Base-by-base conservation (phyloP, 2,888 invertebrate species). In the Xestobium rufovillosum region DNA sequence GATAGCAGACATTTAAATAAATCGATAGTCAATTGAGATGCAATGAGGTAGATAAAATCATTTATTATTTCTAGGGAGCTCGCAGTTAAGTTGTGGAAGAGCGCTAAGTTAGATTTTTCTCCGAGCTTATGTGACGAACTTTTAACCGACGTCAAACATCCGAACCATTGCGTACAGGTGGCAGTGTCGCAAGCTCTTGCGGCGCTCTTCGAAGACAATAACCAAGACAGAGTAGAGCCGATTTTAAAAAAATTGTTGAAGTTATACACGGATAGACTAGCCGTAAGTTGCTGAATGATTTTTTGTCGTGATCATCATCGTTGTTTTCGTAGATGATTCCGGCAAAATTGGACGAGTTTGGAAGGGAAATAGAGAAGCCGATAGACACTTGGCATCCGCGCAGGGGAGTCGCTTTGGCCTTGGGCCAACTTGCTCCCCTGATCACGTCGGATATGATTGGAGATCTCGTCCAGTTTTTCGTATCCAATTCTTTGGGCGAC, bases 331-430 rank as follows among this genome's bases (percentile, higher is more conserved):
- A 79, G 72, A 72, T 87, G 73, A 83, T 88, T 53, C 88, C 90
- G 9, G 83, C 90, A 0, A 78, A 79, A 59, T 67, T 89, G 48
- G 96, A 98, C 67, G 82, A 86, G 60, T 91, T 97, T 68, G 95
- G 95, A 9, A 79, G 97, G 45, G 81, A 86, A 59, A 72, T 90
- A 25, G 82, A 82, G 54, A 81, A 81, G 49, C 81, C 89, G 1
- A 73, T 87, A 36, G 97, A 98, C 67, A 81, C 83, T 52, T 97
- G 92, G 91, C 82, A 81, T 44, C 84, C 87, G 4, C 73, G 98
- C 40, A 76, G 86, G 50, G 97, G 97, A 33, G 83, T 87, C 14
- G 96, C 88, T 4, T 71, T 88, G 44, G 85, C 87, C 4, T 71
- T 96, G 42, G 75, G 73, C 0, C 80, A 86, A 62, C 71, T 94